A percentile compares a stretch with the other conserved stretches of the same genome.
Conservation (phyloP, 2,888 invertebrate species). For the Morpho deidamia region DNA sequence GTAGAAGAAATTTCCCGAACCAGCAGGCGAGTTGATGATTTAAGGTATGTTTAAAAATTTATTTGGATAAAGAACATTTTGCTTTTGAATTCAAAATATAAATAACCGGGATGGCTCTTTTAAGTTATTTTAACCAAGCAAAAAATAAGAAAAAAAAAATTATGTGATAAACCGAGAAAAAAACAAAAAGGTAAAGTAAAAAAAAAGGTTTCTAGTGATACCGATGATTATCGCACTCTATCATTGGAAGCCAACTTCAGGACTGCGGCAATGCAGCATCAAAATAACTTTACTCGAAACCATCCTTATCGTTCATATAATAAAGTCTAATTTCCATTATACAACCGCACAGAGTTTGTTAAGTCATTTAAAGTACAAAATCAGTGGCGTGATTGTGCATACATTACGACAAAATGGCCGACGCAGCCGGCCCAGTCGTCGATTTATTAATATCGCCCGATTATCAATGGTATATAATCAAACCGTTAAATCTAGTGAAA, state of each 20-base stretch:
- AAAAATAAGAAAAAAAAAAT: no score
- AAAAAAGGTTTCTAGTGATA: constrained; percentile 13
- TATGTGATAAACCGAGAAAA: no score
- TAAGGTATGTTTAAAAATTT: no score
- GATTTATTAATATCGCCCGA: constrained; percentile 30
- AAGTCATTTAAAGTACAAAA: constrained; percentile 27
- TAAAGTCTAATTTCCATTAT: constrained; percentile 11
- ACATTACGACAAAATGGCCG: constrained; percentile 22
- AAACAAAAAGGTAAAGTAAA: background rate
- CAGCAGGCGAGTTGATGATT: no score
- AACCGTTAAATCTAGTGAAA: constrained; percentile 19
- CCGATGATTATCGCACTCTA: constrained; percentile 37
- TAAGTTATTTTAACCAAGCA: no score
- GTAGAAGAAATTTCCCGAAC: no score
- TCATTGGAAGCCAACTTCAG: constrained; percentile 33
- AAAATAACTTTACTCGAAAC: constrained; percentile 1
- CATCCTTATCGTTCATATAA: background rate
- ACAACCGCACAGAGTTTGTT: background rate
- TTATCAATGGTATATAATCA: constrained; percentile 23
- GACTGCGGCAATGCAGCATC: constrained; percentile 29
- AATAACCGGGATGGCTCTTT: no score
- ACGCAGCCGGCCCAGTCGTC: constrained; percentile 18
- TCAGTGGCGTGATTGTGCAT: constrained; percentile 30
- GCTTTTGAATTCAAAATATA: no score
- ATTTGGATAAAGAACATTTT: no score